Evolutionary conservation across 2,113 vertebrate genomes (phyloP), one percentile per base, ranked within the genome.

Genomic region (Nesogale talazaci): DNA sequence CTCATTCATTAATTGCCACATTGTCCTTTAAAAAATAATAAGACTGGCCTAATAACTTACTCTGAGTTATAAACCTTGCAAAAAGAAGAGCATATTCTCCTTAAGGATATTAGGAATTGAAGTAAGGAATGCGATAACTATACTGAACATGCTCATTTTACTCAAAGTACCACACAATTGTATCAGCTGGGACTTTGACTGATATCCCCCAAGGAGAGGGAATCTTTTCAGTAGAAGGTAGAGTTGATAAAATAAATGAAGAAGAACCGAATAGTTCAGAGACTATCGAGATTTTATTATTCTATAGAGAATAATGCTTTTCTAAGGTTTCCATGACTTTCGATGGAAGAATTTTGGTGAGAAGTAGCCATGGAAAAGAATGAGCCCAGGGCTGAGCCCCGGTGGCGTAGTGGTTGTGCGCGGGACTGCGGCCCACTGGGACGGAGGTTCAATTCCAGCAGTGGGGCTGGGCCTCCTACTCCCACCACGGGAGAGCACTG

Each of bases 181-280:
- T 40, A 67, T 17, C 86, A 52, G 7, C 40, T 82, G 19, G 65
- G 59, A 36, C 74, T 95, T 95, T 78, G 52, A 67, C n/a, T 80
- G 11, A 6, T 59, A 42, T 2, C 23, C 46, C 17, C 46, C 9
- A 76, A 59, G 34, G n/a, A 83, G 6, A 59, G 31, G 78, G 77
- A 69, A 59, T 82, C 16, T 83, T 93, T 23, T 75, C 16, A 75
- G 2, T 80, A 63, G 40, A 77, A 81, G 86, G 17, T 94, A 8
- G 4, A 16, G 14, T 61, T 86, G 57, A 69, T 80, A 70, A 52
- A 12, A 69, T 79, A 34, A 88, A 11, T 83, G 34, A 52, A 40
- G 23, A 70, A 91, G 25, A 83, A 17, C 57, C 29, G 85, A 83
- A 6, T 89, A 23, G 1, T n/a, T 83, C 36, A 56, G 7, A 79